Evolutionary conservation across 2,113 vertebrate genomes (phyloP), one percentile per base, ranked within the genome.

Genomic region (Candoia aspera): DNA sequence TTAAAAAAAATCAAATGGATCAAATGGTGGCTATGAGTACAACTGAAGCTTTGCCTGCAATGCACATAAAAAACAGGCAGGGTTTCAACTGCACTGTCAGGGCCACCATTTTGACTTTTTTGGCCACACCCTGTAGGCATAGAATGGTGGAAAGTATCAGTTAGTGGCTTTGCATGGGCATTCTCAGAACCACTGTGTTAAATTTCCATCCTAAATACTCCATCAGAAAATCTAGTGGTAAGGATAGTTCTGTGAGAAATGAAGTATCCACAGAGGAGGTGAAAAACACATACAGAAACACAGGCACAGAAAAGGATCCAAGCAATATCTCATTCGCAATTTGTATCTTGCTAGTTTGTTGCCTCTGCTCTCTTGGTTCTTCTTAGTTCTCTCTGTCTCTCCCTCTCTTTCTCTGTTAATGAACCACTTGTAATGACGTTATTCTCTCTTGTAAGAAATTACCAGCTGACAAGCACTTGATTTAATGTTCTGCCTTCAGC

Each of bases 401-500:
- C 58, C 10, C 8, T 83, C 53, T 23, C 8, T 59, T 10, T 60
- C 37, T 88, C 6, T 62, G 12, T 53, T 92, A 93, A 93, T 90
- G 42, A 94, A 24, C 55, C 86, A 85, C 8, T 55, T 87, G 0
- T 84, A 49, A 87, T 88, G 86, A 92, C 15, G 24, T 87, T 93
- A 87, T 94, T 94, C 24, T 42, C 0, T 92, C 3, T 4, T 90
- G 49, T 93, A 49, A 33, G 79, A 92, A 94, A 93, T 90, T 13
- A 19, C 29, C 88, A 37, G 46, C 33, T 84, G 86, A 84, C 73
- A 84, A 62, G 60, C 33, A 42, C 73, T 79, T 79, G 73, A 79
- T 79, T 42, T 79, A 79, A 79, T 79, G 2, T 42, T 17, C 73
- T 42, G 73, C 33, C 73, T 79, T 42, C 73, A 37, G 73, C 73